phyloP scores from a whole-genome alignment of 2,888 invertebrate genomes.

The Cephalotes varians region DNA sequence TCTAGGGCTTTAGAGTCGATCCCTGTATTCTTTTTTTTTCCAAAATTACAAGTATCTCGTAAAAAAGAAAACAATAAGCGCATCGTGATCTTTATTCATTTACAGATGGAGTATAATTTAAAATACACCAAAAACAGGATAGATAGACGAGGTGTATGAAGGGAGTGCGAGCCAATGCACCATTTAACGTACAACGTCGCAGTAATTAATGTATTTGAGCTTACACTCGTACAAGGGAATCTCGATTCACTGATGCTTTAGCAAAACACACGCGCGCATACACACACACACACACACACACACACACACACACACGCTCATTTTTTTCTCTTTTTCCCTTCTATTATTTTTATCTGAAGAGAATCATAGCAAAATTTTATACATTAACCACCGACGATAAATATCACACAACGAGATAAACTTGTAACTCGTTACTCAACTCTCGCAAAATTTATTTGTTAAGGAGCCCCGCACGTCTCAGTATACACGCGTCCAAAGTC shows the following conservation, averaged over 20 bases:
- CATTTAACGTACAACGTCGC: slow-evolving; percentile 24
- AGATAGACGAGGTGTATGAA: background rate
- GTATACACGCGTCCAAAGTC: slow-evolving; percentile 75
- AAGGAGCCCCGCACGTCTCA: slow-evolving; percentile 78
- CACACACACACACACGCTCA: background rate
- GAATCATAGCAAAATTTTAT: slow-evolving; percentile 69
- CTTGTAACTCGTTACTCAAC: slow-evolving; percentile 70
- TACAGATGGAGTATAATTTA: background rate
- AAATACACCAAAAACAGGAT: background rate
- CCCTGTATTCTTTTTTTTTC: background rate
- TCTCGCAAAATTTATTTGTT: slow-evolving; percentile 65
- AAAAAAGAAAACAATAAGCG: background rate
- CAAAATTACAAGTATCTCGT: background rate
- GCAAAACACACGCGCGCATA: background rate
- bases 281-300: too few relatives aligned
- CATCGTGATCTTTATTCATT: background rate
- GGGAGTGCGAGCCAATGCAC: background rate
- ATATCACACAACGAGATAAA: slow-evolving; percentile 75
- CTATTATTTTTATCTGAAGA: slow-evolving; percentile 39
- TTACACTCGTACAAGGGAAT: slow-evolving; percentile 33
- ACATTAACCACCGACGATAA: slow-evolving; percentile 80
- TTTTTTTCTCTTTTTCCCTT: background rate
- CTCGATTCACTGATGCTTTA: slow-evolving; percentile 42
- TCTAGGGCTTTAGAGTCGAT: background rate
- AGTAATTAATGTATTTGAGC: slow-evolving; percentile 23